Base-by-base conservation (phyloP, 2,888 invertebrate genomes). In the Antitype chi region DNA sequence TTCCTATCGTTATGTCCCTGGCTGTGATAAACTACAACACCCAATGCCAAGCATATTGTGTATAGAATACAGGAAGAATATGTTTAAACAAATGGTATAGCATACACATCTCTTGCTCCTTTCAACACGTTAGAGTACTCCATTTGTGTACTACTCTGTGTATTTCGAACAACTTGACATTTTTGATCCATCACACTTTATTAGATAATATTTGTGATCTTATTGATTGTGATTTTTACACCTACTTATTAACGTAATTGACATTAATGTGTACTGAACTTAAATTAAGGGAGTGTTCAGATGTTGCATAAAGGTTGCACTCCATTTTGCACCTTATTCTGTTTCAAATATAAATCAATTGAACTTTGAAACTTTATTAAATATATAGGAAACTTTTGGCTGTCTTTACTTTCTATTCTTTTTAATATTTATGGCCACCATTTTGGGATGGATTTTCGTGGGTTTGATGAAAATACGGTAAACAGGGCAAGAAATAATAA, bases 191-290 rank as follows among this genome's bases (percentile, higher is more conserved):
- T 78, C 81, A 87, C 75, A 83, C 57, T 53, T 59, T 60, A 66
- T 62, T 78, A 79, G 63, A 52, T 73, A 68, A 78, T 75, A 80
- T 81, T 83, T 83, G 88, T 87, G 86, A 86, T 85, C 80, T 84
- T 86, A 80, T 72, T 82, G 70, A 88, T 87, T 88, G 86, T 88
- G 79, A 88, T 87, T 88, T 87, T 81, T 87, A 87, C 85, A 87
- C 82, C 63, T 73, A 73, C 3, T 71, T 69, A 81, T 63, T 77
- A 82, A 75, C 6, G 64, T 81, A 76, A 73, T 71, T 79, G 49
- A 64, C 69, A 71, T 77, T 63, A 71, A 76, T 70, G 67, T 77
- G 71, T 70, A 70, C 68, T 80, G 53, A 81, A 78, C 28, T 81
- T 79, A 72, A 60, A 74, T 20, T 78, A 70, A 75, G 74, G 70